Base-by-base conservation (phyloP, 1,140 invertebrate genomes). In the Diabrotica undecimpunctata region DNA sequence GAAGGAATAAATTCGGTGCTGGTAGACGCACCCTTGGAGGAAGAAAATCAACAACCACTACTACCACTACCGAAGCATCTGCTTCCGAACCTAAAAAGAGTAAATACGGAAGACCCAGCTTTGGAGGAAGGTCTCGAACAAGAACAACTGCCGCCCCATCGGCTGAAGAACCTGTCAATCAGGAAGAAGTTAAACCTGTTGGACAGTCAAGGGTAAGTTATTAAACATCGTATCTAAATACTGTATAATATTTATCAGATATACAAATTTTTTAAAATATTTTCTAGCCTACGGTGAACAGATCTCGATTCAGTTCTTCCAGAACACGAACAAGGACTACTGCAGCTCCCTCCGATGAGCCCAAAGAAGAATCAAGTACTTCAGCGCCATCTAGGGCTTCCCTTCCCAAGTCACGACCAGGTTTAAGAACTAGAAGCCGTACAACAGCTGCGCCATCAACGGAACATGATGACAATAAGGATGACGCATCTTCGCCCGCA, bases 371-470 rank as follows among this genome's bases (percentile, higher is more conserved):
- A 13, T 35, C 64, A n/a, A 70, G 60, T 8, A 65, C 67, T 8
- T 51, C 74, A 2, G 61, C 75, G 11, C 55, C 82, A 13, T 25
- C 71, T 12, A 68, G 63, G 54, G 67, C 77, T 12, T 66, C 72
- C 3, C 53, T 76, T 0, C 73, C 84, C n/a, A 80, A 86, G 66
- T 81, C 83, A 11, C 81, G 84, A 11, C 81, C 83, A 0, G 80
- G 81, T 10, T 88, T 5, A 0, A 77, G 81, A 61, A 77, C 77
- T 54, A 81, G 85, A 66, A 79, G 79, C 37, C 7, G 75, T 2
- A 82, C 83, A 5, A 67, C 71, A 38, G 68, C 74, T 41, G 68
- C 77, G 52, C 66, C 72, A 1, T 39, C 66, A 37, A 57, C 66
- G 6, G 71, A 67, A 67, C 63, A 52, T 36, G 54, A 61, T 10